Evolutionary conservation across 2,113 vertebrate genomes (phyloP).

Genomic region (Bothrops jararaca): DNA sequence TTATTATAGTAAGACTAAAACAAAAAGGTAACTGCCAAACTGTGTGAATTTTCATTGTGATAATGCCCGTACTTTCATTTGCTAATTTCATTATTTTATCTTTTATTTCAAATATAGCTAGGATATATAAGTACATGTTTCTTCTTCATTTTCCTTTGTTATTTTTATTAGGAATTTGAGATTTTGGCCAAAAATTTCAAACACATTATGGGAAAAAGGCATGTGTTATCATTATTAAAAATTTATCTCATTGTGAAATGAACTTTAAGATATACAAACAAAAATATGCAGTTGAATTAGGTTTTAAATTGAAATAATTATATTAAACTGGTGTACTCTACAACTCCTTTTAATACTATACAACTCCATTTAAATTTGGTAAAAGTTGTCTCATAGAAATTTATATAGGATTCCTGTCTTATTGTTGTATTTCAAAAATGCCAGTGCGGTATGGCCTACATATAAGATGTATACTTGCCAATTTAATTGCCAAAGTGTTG

Average conservation of each 20-base stretch:
- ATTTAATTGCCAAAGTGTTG: slow-evolving; percentile 28
- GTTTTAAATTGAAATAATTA: slow-evolving; percentile 36
- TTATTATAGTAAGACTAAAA: neutral
- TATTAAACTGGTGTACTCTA: slow-evolving; percentile 3
- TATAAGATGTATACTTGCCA: neutral
- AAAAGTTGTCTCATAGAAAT: neutral
- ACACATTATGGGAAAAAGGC: neutral
- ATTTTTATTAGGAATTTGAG: neutral
- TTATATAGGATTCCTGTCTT: neutral
- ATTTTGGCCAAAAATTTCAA: neutral
- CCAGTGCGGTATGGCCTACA: neutral
- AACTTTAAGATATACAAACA: slow-evolving; percentile 23
- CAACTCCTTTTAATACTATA: neutral
- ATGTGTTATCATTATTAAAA: neutral
- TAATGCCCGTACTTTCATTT: neutral
- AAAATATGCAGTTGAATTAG: slow-evolving; percentile 31
- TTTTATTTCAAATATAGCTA: slow-evolving; percentile 15
- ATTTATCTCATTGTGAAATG: neutral
- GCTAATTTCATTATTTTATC: neutral
- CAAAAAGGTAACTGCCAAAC: neutral
- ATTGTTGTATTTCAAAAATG: slow-evolving; percentile 1
- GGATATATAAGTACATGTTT: slow-evolving; percentile 15
- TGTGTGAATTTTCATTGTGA: neutral
- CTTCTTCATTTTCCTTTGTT: neutral
- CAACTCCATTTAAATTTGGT: neutral